Evolutionary conservation across 2,888 invertebrate genomes (phyloP), one percentile per base, ranked within the genome.

Genomic region (Plebejus argus): DNA sequence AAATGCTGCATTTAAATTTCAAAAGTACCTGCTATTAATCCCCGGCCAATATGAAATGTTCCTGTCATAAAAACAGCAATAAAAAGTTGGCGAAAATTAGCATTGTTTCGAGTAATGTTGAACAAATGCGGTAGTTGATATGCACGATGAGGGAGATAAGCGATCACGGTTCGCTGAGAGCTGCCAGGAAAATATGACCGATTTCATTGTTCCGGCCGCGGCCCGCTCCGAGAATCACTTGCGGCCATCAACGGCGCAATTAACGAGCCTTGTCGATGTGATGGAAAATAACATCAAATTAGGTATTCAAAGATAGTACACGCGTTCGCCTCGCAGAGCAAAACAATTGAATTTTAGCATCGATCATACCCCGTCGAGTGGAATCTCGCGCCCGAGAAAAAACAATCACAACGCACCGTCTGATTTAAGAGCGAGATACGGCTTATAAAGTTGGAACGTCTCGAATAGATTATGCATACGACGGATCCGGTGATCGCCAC

Each of bases 251-350:
- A 90, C 92, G 88, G 86, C 89, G 86, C 90, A 92, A 87, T 92
- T 91, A 94, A 93, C 93, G 93, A 93, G 91, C 87, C 93, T 93
- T 93, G 93, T 93, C 93, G 92, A 93, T 89, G 89, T 87, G 87
- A 90, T 91, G 91, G 90, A 90, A 90, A 91, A 92, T 91, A 89
- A 88, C 87, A 89, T 89, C 88, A 91, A 90, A 92, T 93, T 92
- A 90, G 90, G 88, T 89, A 89, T 89, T 88, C 87, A 89, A 86
- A 91, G 91, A 91, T 91, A 92, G 89, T 84, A 87, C 85, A 83
- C 83, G 86, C 87, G 86, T 87, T 87, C 86, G 85, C 84, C 85
- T 83, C 77, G 81, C 82, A 80, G 83, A 83, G 83, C 83, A 84
- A 87, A 88, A 92, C 91, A 92, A 91, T 91, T 86, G 89, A 86